A percentile compares a stretch with the other conserved stretches of the same genome.
phyloP scores from a whole-genome alignment of 92 coral and sea anemone species.

The Porites rus region DNA sequence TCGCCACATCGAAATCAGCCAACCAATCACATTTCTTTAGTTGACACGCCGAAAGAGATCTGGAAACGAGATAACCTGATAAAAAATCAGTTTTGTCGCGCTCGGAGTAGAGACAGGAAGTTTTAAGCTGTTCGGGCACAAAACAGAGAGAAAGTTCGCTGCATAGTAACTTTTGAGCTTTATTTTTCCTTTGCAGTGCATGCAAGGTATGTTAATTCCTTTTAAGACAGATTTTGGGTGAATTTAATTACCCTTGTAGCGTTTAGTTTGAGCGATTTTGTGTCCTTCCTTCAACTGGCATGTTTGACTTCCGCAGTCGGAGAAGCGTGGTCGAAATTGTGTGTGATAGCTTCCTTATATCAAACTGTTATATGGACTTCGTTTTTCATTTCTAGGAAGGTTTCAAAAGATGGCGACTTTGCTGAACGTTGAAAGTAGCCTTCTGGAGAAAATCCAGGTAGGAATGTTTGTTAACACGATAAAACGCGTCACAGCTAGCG shows the following conservation, averaged over 20 bases:
- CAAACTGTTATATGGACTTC: background rate
- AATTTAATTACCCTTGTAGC: background rate
- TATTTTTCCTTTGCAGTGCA: background rate
- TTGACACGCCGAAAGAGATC: background rate
- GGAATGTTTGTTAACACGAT: conserved; percentile 1
- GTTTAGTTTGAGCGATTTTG: background rate
- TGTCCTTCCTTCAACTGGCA: background rate
- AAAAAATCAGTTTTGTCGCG: background rate
- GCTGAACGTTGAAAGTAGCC: conserved; percentile 5
- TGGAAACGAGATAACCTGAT: background rate
- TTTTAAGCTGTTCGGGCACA: no score
- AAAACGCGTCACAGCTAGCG: background rate
- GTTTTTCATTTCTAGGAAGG: background rate
- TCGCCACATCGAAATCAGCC: background rate
- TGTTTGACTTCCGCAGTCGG: conserved; percentile 29
- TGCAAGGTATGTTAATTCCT: background rate
- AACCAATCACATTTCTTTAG: conserved; percentile 13
- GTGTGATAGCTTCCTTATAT: background rate
- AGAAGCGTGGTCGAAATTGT: background rate
- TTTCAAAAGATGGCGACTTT: conserved; percentile 19
- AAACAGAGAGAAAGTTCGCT: background rate
- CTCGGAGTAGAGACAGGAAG: background rate
- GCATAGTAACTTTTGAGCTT: background rate
- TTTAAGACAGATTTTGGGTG: background rate
- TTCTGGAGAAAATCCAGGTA: conserved; percentile 41